Conservation (phyloP, 2,797 vertebrate genomes). For the Sylvia borin region DNA sequence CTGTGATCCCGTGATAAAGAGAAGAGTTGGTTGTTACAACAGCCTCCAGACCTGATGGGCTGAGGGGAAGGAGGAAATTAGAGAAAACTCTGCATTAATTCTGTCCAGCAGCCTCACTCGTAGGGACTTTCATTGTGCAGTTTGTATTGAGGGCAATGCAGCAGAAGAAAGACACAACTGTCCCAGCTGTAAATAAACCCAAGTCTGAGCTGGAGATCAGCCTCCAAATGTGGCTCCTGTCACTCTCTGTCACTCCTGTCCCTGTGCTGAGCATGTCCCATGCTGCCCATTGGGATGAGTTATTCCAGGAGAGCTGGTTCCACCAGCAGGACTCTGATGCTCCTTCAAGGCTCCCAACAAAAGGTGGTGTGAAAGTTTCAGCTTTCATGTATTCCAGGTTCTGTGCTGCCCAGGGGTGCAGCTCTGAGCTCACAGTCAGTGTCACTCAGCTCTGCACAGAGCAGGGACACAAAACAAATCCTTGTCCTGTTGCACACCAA, state of each 20-base stretch:
- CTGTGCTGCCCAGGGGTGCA: neutral
- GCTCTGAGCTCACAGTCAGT: neutral
- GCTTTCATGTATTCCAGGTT: neutral
- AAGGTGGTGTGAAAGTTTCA: neutral
- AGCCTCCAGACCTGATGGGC: neutral
- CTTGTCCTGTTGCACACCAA: neutral
- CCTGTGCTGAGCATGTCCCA: accelerated
- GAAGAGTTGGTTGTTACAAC: neutral
- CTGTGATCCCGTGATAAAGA: neutral
- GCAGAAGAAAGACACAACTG: neutral
- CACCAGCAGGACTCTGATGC: neutral
- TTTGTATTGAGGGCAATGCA: neutral
- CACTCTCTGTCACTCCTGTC: accelerated
- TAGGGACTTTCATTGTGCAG: neutral
- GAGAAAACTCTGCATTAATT: neutral
- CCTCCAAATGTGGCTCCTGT: neutral
- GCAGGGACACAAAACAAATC: neutral
- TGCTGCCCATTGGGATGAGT: neutral
- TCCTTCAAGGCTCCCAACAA: neutral
- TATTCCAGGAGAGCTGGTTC: neutral
- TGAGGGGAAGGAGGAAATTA: neutral
- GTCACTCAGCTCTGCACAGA: neutral
- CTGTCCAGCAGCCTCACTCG: neutral
- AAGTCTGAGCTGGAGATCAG: neutral
- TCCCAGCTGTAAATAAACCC: neutral